Evolutionary conservation across 2,113 vertebrate species (phyloP), one percentile per base, ranked within the genome.

Genomic region (Pachypanchax playfairii): DNA sequence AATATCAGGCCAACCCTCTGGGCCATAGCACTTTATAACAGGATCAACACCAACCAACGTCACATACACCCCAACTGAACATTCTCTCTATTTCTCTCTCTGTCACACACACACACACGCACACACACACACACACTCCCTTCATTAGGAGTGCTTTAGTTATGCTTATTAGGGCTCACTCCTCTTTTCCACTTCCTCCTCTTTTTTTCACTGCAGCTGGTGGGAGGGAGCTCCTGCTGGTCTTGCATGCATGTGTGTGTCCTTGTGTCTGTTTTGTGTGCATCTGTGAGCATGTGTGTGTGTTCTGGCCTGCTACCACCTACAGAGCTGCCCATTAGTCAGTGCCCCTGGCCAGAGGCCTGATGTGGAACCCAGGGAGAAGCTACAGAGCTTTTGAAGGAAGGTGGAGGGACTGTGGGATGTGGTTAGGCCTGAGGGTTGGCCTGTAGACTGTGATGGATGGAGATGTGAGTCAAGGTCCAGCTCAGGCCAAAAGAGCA

Each of bases 1-100:
- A 92, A 93, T 93, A 92, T 93, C 90, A 85, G 82, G 75, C 82
- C 79, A 85, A 77, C 88, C 91, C 91, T 90, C 81, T 90, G 89
- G 91, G 88, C 89, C 85, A 83, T 46, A 80, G 75, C 81, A 88
- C 88, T 87, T 88, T 86, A 91, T 90, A 92, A 92, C 78, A 78
- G 75, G 84, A 92, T 88, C 86, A 87, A 89, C 85, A 82, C 83
- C 87, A 88, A 91, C 67, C 80, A 85, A 80, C 84, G 83, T 70
- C 85, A 64, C 62, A 66, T 42, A 59, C 25, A 46, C 24, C 41
- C 25, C 68, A 75, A 59, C 70, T 77, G 51, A 63, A 83, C 67
- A 67, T 77, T 59, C 26, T 46, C 43, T 79, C n/a, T n/a, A n/a
- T n/a, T n/a, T n/a, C 63, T 48, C 70, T 63, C 28, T 54, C 71